A percentile compares a stretch with the other conserved stretches of the same genome.
Evolutionary conservation across 1,140 invertebrate species (phyloP).

Genomic region (Tachypleus tridentatus): DNA sequence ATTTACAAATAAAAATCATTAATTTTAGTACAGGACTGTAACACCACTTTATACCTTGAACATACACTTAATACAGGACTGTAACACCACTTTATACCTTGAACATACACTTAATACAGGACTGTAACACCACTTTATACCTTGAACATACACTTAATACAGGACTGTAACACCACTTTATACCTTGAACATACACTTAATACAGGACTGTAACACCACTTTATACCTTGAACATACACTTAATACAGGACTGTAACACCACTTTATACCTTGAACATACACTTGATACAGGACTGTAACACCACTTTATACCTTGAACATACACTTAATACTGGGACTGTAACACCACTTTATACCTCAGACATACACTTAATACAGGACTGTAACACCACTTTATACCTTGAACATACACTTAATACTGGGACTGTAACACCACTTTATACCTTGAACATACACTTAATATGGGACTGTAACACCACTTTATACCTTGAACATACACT

Average conservation of each 20-base stretch:
- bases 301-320: slow-evolving; percentile 48
- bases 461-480: not conserved
- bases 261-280: slow-evolving; percentile 52
- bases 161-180: slow-evolving; percentile 9
- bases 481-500: slow-evolving; percentile 59
- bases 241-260: slow-evolving; percentile 6
- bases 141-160: slow-evolving; percentile 53
- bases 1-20: too few relatives aligned
- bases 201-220: not conserved
- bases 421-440: slow-evolving; percentile 8
- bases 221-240: slow-evolving; percentile 59
- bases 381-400: slow-evolving; percentile 35
- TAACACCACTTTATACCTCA: slow-evolving; percentile 41
- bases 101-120: slow-evolving; percentile 48
- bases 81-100: slow-evolving; percentile 38
- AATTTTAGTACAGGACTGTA: too few relatives aligned
- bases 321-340: slow-evolving; percentile 39
- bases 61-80: slow-evolving; percentile 42
- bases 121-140: slow-evolving; percentile 32
- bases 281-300: slow-evolving; percentile 33
- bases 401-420: slow-evolving; percentile 52
- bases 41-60: slow-evolving; percentile 45
- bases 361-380: slow-evolving; percentile 46
- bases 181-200: slow-evolving; percentile 58
- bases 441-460: slow-evolving; percentile 58